Base-by-base conservation (phyloP, 1,140 invertebrate genomes). In the Bombus turneri region DNA sequence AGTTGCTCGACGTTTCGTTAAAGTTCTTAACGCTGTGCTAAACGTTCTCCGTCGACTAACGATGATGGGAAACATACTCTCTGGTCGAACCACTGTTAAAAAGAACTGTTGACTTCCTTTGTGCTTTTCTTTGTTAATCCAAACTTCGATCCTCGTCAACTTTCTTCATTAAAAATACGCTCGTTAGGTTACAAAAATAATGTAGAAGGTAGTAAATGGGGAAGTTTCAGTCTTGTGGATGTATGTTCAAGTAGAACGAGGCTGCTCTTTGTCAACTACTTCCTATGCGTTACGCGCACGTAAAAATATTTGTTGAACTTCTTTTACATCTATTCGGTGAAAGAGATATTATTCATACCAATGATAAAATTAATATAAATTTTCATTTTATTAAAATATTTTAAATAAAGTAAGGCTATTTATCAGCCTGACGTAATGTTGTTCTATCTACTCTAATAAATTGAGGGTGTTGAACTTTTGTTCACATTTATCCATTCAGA, bases 1-100 rank as follows among this genome's bases (percentile, higher is more conserved):
- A 84, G 75, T 84, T 84, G 76, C 37, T 22, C 64, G 34, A 43
- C 74, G 74, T 75, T 83, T 75, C 39, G 28, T 64, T 69, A 34
- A 59, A 47, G 77, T 78, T 69, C 64, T 69, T 83, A 66, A n/a
- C 37, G n/a, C 18, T 12, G 64, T 66, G 22, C 25, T 41, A 28
- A 66, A 68, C 66, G 64, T 39, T 79, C 66, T 66, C 72, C 66
- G 47, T 39, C 59, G 66, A 84, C 37, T 79, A 53, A 83, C 66
- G 66, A n/a, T 12, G 39, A 71, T 43, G n/a, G 37, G n/a, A 47
- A 53, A 18, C 34, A 47, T 15, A n/a, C 37, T 31, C 28, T 62
- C 31, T 6, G 47, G 41, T 25, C 9, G n/a, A 37, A 34, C 41
- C 31, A 47, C 25, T 34, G 66, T 62, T 59, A 34, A 28, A 43